These are phyloP conservation scores for Octopus bimaculoides DNA, from an alignment of 1,140 invertebrate species.

Conservation along the genomic window DNA sequence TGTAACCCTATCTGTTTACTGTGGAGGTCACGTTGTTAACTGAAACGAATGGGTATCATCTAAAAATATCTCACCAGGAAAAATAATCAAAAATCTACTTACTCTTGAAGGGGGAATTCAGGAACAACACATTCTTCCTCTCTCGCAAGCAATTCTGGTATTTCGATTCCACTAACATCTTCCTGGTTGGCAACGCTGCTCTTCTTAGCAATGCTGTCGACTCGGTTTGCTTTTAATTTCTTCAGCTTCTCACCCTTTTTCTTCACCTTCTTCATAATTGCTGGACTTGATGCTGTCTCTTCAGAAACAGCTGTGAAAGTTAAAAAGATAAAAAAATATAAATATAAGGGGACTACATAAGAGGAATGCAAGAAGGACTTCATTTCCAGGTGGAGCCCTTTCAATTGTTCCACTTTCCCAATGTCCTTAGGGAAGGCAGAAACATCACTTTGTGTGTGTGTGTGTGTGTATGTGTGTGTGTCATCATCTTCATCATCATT, in stretches of 20 bases:
- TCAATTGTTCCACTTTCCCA: no score
- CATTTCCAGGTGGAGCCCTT: no score
- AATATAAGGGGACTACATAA: no score
- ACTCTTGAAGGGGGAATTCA: slow-evolving; percentile 35
- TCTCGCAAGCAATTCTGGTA: slow-evolving; percentile 24
- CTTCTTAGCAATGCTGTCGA: not conserved
- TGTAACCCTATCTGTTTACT: no score
- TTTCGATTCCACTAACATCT: slow-evolving; percentile 25
- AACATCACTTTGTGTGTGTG: no score
- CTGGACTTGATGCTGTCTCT: not conserved
- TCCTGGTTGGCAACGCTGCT: not conserved
- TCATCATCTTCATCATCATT: no score
- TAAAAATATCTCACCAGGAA: no score
- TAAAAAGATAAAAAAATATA: not conserved
- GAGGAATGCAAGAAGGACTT: no score
- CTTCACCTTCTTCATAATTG: slow-evolving; percentile 11
- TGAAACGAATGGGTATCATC: no score
- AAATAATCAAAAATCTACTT: slow-evolving; percentile 18
- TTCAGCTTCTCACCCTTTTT: slow-evolving; percentile 13
- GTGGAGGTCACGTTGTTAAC: no score
- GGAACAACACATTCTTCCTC: slow-evolving; percentile 24
- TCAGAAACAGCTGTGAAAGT: slow-evolving; percentile 2
- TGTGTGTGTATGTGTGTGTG: no score
- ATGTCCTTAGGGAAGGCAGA: no score
- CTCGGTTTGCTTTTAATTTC: slow-evolving; percentile 2